Percentiles rank a stretch among this genome's conserved stretches.
phyloP scores from a whole-genome alignment of 2,113 vertebrate genomes.

The Athene noctua region DNA sequence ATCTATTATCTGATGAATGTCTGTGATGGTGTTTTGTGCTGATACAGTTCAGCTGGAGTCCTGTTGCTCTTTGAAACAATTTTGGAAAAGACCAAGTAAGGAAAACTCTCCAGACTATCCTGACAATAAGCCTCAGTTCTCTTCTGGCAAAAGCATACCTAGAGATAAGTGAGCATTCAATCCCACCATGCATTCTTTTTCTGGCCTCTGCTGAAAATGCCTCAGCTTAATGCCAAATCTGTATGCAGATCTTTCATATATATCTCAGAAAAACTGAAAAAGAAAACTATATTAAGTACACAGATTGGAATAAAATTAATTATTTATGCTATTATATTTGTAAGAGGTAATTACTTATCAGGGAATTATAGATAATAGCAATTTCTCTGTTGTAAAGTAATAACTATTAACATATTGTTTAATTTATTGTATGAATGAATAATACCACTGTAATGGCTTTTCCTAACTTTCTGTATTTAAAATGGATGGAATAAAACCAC shows the following conservation, averaged over 20 bases:
- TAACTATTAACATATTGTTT: background rate
- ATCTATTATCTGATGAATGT: background rate
- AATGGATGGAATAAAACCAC: background rate
- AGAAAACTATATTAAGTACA: background rate
- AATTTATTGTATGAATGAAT: background rate
- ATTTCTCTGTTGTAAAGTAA: background rate
- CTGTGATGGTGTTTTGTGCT: background rate
- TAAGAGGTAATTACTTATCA: background rate
- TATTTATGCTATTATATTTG: background rate
- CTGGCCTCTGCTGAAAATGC: background rate
- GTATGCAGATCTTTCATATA: background rate
- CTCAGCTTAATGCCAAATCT: background rate
- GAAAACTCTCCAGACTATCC: conserved; percentile 27
- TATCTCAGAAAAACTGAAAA: background rate
- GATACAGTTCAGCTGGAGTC: conserved; percentile 42
- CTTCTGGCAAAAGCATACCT: conserved; percentile 12
- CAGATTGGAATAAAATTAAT: background rate
- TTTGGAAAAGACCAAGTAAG: conserved; percentile 30
- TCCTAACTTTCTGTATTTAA: background rate
- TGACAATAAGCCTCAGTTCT: background rate
- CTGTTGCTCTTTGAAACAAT: conserved; percentile 8
- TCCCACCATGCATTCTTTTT: background rate
- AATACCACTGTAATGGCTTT: background rate
- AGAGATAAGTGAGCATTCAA: background rate
- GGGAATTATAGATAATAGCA: background rate